phyloP scores from a whole-genome alignment of 1,140 invertebrate species.

The Musca domestica region DNA sequence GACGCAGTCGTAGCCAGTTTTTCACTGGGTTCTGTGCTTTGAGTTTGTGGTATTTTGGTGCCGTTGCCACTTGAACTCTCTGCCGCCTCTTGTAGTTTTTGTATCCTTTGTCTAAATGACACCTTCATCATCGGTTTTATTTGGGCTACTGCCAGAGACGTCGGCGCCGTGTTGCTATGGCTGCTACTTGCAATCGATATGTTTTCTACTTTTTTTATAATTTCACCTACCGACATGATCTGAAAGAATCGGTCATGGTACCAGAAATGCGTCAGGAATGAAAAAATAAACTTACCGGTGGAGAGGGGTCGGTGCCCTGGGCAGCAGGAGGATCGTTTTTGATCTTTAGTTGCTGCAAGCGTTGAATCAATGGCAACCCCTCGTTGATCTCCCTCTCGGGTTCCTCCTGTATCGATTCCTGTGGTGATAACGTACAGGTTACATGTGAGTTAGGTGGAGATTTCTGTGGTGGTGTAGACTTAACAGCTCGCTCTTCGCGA shows the following conservation, averaged over 20 bases:
- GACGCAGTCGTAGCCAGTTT: neutral
- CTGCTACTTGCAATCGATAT: slow-evolving; percentile 14
- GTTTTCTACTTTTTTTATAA: slow-evolving; percentile 11
- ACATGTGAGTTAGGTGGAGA: slow-evolving; percentile 54
- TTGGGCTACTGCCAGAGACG: slow-evolving; percentile 37
- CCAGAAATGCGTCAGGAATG: neutral
- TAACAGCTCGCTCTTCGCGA: slow-evolving; percentile 61
- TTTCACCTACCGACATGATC: neutral
- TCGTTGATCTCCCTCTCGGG: slow-evolving; percentile 64
- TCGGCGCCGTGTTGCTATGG: neutral
- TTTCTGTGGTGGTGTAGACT: slow-evolving; percentile 56
- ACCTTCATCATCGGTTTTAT: slow-evolving; percentile 50
- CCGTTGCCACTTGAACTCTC: too few relatives aligned
- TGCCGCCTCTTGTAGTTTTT: slow-evolving; percentile 35
- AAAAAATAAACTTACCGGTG: neutral
- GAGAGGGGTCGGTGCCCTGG: slow-evolving; percentile 1
- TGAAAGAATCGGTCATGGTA: neutral
- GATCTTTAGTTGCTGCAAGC: slow-evolving; percentile 74
- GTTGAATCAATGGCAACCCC: slow-evolving; percentile 74
- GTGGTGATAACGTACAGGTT: slow-evolving; percentile 50
- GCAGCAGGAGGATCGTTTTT: slow-evolving; percentile 68
- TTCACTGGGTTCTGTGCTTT: neutral
- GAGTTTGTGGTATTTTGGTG: neutral
- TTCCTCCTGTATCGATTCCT: slow-evolving; percentile 54
- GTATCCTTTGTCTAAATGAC: slow-evolving; percentile 48